Evolutionary conservation across 1,140 invertebrate species (phyloP), one percentile per base, ranked within the genome.

Genomic region (Glossosoma conforme): DNA sequence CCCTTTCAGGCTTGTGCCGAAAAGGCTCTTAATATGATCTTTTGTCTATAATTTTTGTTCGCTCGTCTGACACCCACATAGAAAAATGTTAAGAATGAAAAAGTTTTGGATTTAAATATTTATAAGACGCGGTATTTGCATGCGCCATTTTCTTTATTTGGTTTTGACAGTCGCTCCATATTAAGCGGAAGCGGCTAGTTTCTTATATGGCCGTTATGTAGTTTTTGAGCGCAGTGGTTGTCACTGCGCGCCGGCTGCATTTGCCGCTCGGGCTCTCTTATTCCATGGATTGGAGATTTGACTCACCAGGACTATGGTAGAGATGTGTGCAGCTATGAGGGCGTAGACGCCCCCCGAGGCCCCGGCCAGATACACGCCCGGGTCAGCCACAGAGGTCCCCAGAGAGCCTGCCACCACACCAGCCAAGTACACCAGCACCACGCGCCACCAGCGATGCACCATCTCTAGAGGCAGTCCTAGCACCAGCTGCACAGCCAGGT

Each of bases 311-410:
- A 97, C 83, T 28, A 98, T 89, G 15, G 91, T 95, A 11, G 96
- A 91, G 33, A 98, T 79, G 65, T 99, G 95, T 10, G 94, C 95
- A 0, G 94, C 87, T 15, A 98, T 91, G 4, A 98, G 62, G 3
- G 95, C 91, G 69, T 98, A 98, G 0, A 96, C 94, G 1, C 95
- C 96, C 9, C 93, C 95, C 28, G 92, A 96, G 5, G 96, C 95
- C 17, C 96, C 96, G 9, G 93, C 94, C 3, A 98, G 70, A 59
- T 80, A 93, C 1, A 92, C 88, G 30, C 69, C 65, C 0, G 92
- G 91, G 74, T 96, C 94, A 5, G 86, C 83, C 2, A 97, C 76
- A 2, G 92, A 95, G n/a, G 91, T 92, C 6, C 86, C 88, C 28
- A 93, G 75, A 2, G 87, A 90, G n/a, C 91, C 90, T 9, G 89